Base-by-base conservation (phyloP, 2,888 invertebrate genomes). In the Malachius bipustulatus region DNA sequence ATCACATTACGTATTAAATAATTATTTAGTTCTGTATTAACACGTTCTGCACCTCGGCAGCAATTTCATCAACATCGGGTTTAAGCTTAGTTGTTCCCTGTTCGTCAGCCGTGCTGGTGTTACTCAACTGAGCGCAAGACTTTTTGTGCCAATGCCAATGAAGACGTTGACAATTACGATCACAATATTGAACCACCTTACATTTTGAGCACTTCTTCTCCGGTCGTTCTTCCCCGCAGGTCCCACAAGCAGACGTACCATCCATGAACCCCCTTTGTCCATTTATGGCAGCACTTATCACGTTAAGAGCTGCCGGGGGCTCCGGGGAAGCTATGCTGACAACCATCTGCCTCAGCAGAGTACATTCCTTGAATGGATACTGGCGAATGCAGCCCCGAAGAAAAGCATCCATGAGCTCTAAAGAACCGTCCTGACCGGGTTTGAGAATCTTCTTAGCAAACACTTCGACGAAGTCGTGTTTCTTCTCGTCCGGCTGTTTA, bases 201-300 rank as follows among this genome's bases (percentile, higher is more conserved):
- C 97, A 98, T 58, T 87, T 87, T 6, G 91, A 82, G 62, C 97
- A 98, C 59, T 91, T 88, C 58, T 93, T 94, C 4, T 78, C 75
- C 0, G 91, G 88, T 47, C 83, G 81, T 49, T 88, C 84, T 51
- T 89, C 85, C 1, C 85, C 84, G 54, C 93, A 94, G 1, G 89
- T 82, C 37, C 77, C 76, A 59, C 94, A 93, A 33, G 75, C 70
- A 9, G 79, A 70, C 40, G 74, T 69, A 48, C 60, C 65, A 45
- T 75, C 73, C 9, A 74, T 71, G 59, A 88, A 87, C 0, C 81
- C 85, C 48, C 84, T 71, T 54, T 89, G 87, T 0, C 93, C 93
- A 56, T 90, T 91, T 15, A 94, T 80, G 3, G 84, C 82, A 37
- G 82, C 77, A 37, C 74, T 75, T 19, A 94, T 71, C 3, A 87